Conservation (phyloP, 2,113 vertebrate genomes). For the Gallinago undulata region DNA sequence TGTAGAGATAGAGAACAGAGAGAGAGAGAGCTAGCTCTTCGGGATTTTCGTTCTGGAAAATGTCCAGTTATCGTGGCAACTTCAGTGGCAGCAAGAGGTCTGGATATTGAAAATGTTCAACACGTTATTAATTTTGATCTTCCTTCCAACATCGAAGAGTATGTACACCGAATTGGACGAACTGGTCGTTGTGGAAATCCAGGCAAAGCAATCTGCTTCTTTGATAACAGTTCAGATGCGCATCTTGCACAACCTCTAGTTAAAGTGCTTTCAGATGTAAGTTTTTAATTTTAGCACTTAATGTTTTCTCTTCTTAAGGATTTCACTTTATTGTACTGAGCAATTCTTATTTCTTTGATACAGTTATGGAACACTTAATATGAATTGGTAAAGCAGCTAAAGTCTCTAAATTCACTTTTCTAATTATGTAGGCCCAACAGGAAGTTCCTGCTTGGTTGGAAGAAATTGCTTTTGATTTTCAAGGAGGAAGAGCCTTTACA, state of each 20-base stretch:
- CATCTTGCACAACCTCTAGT: slow-evolving; percentile 81
- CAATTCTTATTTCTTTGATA: neutral
- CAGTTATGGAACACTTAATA: neutral
- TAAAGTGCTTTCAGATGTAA: slow-evolving; percentile 87
- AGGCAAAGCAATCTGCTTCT: slow-evolving; percentile 89
- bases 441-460: slow-evolving; percentile 91
- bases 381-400: neutral
- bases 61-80: slow-evolving; percentile 91
- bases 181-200: slow-evolving; percentile 94
- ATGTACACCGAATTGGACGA: slow-evolving; percentile 93
- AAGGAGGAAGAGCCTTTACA: slow-evolving; percentile 59
- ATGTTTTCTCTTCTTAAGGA: neutral
- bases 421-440: slow-evolving; percentile 85
- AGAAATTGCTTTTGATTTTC: slow-evolving; percentile 78
- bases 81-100: slow-evolving; percentile 90
- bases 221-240: slow-evolving; percentile 76
- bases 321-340: neutral
- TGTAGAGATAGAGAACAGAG: slow-evolving; percentile 89
- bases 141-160: slow-evolving; percentile 88
- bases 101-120: slow-evolving; percentile 94
- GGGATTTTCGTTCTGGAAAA: slow-evolving; percentile 86
- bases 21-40: slow-evolving; percentile 87
- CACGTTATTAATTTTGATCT: slow-evolving; percentile 95
- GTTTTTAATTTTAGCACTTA: slow-evolving; percentile 24
- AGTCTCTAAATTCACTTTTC: neutral